Evolutionary conservation across 1,140 invertebrate genomes (phyloP), one percentile per base, ranked within the genome.

Genomic region (Lucilia sericata): DNA sequence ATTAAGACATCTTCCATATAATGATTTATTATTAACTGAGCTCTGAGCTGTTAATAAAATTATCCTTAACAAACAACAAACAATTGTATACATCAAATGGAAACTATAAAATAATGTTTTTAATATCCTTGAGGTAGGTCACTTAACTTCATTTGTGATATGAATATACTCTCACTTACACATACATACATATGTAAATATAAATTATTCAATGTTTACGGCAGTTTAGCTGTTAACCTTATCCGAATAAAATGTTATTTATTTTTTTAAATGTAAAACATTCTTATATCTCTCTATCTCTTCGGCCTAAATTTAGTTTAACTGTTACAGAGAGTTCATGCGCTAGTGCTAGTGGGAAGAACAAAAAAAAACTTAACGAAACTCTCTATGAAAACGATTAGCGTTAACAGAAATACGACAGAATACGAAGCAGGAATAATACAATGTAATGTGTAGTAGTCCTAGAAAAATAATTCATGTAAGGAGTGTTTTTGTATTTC

Each of bases 61-160:
- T 70, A 70, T 70, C 65, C 7, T 70, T 9, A 70, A 10, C 65
- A 21, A 30, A 42, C 42, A 42, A 42, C 65, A 70, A 21, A 70
- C 65, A 70, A 70, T 70, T 70, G 19, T 21, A 4, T 70, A 70
- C 19, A 70, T 70, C n/a, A 30, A 30, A 19, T 70, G 21, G 17
- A 70, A 70, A 70, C 65, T 70, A 21, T 70, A 60, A n/a, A 42
- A 60, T 60, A 70, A 25, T 70, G n/a, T 70, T 19, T 70, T 70
- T 70, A 21, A 21, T 70, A 70, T 70, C 65, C 65, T 70, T 70
- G 65, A 70, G 65, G 65, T 70, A 70, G 65, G 65, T 70, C 65
- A 70, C n/a, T 70, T 70, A 4, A 21, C n/a, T 19, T 70, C n/a
- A 65, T n/a, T 5, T 65, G n/a, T 21, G 21, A 25, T 70, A 70